Percentiles rank a stretch among this genome's conserved stretches.
These are phyloP conservation scores for Tenthredo mesomela DNA, from an alignment of 2,888 invertebrate species.

Conservation along the genomic window DNA sequence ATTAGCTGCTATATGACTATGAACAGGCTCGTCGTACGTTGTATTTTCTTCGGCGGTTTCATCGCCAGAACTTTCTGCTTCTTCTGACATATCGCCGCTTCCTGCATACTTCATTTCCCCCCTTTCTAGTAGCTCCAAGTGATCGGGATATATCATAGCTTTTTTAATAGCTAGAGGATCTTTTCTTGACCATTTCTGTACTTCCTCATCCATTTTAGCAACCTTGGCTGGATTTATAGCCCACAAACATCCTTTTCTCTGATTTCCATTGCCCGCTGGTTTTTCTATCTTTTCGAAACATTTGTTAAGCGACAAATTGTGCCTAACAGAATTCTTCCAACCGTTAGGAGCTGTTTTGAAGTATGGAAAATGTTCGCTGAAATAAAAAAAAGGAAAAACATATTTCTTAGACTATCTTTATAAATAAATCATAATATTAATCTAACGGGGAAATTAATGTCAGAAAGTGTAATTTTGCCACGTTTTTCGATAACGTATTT, in stretches of 20 bases:
- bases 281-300: slow-evolving; percentile 99
- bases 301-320: slow-evolving; percentile 98
- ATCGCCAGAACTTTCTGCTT: slow-evolving; percentile 83
- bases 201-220: slow-evolving; percentile 98
- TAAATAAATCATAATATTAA: too few species aligned
- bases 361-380: slow-evolving; percentile 97
- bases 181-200: slow-evolving; percentile 98
- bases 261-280: slow-evolving; percentile 92
- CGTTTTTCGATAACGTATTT: neutral
- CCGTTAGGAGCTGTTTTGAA: slow-evolving; percentile 99
- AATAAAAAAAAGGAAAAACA: slow-evolving; percentile 71
- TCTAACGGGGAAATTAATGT: neutral
- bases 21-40: slow-evolving; percentile 74
- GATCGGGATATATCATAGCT: slow-evolving; percentile 96
- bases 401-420: neutral
- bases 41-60: slow-evolving; percentile 77
- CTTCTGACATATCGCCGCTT: slow-evolving; percentile 83
- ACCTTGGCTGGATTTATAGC: slow-evolving; percentile 97
- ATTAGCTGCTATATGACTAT: slow-evolving; percentile 76
- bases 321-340: slow-evolving; percentile 99
- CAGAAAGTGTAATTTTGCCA: neutral
- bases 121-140: slow-evolving; percentile 89
- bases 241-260: slow-evolving; percentile 96
- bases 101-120: slow-evolving; percentile 93
- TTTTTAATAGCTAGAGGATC: slow-evolving; percentile 95